Evolutionary conservation across 2,113 vertebrate genomes (phyloP), one percentile per base, ranked within the genome.

Genomic region (Oplegnathus fasciatus): DNA sequence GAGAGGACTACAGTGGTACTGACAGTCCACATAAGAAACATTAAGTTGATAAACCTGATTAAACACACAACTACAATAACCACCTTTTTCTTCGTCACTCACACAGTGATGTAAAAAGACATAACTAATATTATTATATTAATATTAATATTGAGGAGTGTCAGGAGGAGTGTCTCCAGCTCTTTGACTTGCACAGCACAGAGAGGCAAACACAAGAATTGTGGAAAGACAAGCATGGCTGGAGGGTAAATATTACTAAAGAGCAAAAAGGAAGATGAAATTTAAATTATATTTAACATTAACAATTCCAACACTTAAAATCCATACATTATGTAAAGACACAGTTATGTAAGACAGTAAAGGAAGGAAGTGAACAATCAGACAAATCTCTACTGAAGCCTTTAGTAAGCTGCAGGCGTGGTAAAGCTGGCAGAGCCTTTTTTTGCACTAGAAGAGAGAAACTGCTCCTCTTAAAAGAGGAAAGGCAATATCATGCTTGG

Each of bases 401-500:
- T 75, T 69, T 52, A 37, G 78, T 22, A 46, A 48, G 78, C 82
- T 85, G 65, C 73, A 80, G 81, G 78, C 69, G 22, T 44, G 44
- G 52, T 44, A 30, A 72, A 82, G 55, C 69, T 66, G 32, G 62
- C 58, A 26, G 52, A 85, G 24, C 7, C 37, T 55, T 20, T 76
- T 64, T 46, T 26, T 61, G 54, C 14, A 70, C 18, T n/a, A 76
- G 71, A 52, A 44, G 30, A 84, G 55, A 75, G 40, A 30, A 75
- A 67, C 48, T 37, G 66, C 32, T 62, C 37, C 24, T 66, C 80
- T 67, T 66, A 70, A 78, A 73, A 71, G 70, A 69, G 58, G 72
- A 85, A 60, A 82, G 32, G 40, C 82, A 88, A 86, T 88, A 71
- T 62, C 82, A 90, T 84, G 85, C 81, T 86, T 75, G 84, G 74